Evolutionary conservation across 2,888 invertebrate species (phyloP).

Genomic region (Drosophila nr. medialis): DNA sequence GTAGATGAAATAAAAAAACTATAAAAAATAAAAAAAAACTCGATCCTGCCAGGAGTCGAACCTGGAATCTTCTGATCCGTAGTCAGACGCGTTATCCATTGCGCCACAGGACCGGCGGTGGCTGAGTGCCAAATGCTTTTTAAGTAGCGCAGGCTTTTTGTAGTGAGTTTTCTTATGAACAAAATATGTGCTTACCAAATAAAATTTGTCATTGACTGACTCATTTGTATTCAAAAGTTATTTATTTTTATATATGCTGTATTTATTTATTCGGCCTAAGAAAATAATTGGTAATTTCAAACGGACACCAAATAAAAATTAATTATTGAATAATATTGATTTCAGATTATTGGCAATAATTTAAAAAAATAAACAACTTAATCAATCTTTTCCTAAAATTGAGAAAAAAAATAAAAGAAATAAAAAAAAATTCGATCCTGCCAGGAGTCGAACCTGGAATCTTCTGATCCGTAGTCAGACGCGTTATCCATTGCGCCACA

Average conservation of each 20-base stretch:
- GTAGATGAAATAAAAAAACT: not conserved
- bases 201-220: not conserved
- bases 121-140: accelerated
- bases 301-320: not conserved
- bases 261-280: not conserved
- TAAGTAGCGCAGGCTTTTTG: not conserved
- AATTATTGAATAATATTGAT: not conserved
- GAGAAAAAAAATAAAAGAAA: too few species aligned
- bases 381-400: too few species aligned
- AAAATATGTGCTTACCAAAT: not conserved
- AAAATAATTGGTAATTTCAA: not conserved
- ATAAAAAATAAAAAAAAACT: not conserved
- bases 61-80: constrained; percentile 85
- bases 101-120: constrained; percentile 63
- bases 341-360: not conserved
- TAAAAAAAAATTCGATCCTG: constrained; percentile 72
- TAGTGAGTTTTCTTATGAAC: too few species aligned
- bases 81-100: constrained; percentile 83
- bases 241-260: too few species aligned
- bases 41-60: constrained; percentile 76
- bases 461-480: constrained; percentile 85
- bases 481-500: constrained; percentile 84
- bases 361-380: not conserved
- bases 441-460: constrained; percentile 85
- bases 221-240: not conserved